These are phyloP conservation scores for Ligdia adustata DNA, from an alignment of 2,888 invertebrate genomes.

Conservation along the genomic window DNA sequence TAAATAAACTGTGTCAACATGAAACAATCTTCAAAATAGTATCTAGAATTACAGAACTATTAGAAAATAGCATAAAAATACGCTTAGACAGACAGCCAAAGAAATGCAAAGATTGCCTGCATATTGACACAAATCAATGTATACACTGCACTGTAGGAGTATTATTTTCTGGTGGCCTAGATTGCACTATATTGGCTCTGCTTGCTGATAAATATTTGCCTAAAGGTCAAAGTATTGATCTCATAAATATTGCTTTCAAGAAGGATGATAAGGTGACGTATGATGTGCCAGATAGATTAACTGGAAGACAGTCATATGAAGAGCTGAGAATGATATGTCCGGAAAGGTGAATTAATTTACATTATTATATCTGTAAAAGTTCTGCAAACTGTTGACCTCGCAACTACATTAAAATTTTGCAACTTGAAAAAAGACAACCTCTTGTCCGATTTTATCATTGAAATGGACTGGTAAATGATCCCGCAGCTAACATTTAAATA, in stretches of 20 bases:
- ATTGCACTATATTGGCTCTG: constrained; percentile 95
- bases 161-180: constrained; percentile 98
- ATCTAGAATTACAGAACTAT: constrained; percentile 69
- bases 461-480: too few species aligned
- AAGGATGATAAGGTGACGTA: constrained; percentile 72
- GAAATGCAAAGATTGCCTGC: constrained; percentile 85
- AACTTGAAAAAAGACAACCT: too few species aligned
- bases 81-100: constrained; percentile 85
- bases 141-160: constrained; percentile 89
- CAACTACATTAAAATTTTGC: too few species aligned
- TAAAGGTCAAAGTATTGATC: constrained; percentile 89
- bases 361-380: too few species aligned
- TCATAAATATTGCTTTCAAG: constrained; percentile 97
- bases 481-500: too few species aligned
- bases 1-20: constrained; percentile 68
- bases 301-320: constrained; percentile 87
- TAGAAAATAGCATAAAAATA: constrained; percentile 84
- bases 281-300: constrained; percentile 93
- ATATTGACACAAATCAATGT: constrained; percentile 57
- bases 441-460: too few species aligned
- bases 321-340: constrained; percentile 89
- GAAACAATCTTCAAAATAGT: constrained; percentile 66
- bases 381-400: too few species aligned
- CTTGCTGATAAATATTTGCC: constrained; percentile 89
- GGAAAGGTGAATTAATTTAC: constrained; percentile 60